Evolutionary conservation across 2,797 vertebrate genomes (phyloP).

Genomic region (Gambelia wislizenii): DNA sequence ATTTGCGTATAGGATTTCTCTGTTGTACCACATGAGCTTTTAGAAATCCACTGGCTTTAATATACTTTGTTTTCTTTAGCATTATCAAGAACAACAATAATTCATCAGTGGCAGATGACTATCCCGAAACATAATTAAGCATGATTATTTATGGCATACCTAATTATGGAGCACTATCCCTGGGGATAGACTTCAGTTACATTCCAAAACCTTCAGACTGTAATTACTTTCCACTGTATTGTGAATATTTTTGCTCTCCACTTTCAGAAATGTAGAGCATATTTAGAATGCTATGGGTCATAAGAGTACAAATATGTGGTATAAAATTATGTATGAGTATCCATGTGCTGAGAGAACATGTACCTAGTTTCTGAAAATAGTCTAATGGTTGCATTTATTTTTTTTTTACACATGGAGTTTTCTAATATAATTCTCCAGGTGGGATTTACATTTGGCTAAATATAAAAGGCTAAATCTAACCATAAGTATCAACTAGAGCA

Average conservation of each 20-base stretch:
- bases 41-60: conserved; percentile 65
- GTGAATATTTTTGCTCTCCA: conserved; percentile 62
- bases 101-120: conserved; percentile 69
- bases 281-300: conserved; percentile 59
- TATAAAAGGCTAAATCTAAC: conserved; percentile 7
- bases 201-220: conserved; percentile 68
- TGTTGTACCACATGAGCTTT: conserved; percentile 45
- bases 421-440: conserved; percentile 50
- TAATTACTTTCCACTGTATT: conserved; percentile 72
- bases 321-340: conserved; percentile 59
- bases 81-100: conserved; percentile 65
- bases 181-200: conserved; percentile 60
- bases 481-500: too few relatives aligned
- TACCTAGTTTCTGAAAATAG: conserved; percentile 32
- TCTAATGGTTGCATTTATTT: conserved; percentile 43
- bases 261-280: conserved; percentile 49
- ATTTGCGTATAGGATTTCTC: background rate
- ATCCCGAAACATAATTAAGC: conserved; percentile 69
- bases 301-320: conserved; percentile 53
- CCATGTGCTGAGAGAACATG: conserved; percentile 37
- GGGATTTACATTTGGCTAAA: conserved; percentile 45
- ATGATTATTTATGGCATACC: conserved; percentile 70
- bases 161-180: conserved; percentile 68
- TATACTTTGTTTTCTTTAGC: conserved; percentile 37
- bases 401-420: conserved; percentile 53